These are phyloP conservation scores for Mimumesa dahlbomi DNA, from an alignment of 2,888 invertebrate genomes.

Conservation along the genomic window DNA sequence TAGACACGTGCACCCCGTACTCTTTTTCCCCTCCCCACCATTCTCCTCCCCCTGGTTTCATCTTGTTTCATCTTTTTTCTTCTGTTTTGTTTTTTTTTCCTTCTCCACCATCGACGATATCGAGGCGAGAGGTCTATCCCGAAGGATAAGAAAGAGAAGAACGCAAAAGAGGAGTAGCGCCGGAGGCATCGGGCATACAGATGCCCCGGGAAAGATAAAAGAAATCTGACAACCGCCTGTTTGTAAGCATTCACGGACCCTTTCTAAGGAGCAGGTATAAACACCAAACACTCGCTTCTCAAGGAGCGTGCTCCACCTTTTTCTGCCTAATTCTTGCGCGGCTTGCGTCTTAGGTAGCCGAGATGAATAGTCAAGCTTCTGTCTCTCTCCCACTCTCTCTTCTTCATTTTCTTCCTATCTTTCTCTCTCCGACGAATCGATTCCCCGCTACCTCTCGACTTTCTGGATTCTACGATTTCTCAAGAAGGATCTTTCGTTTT, in stretches of 20 bases:
- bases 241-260: slow-evolving; percentile 74
- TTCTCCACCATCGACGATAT: no score
- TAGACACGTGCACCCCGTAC: slow-evolving; percentile 24
- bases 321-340: slow-evolving; percentile 68
- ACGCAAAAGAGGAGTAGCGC: slow-evolving; percentile 50
- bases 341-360: slow-evolving; percentile 55
- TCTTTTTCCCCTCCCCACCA: no score
- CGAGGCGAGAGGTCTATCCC: slow-evolving; percentile 17
- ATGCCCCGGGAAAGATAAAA: slow-evolving; percentile 77
- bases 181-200: slow-evolving; percentile 64
- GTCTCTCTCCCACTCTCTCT: slow-evolving; percentile 36
- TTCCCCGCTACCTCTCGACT: slow-evolving; percentile 48
- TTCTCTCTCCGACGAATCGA: slow-evolving; percentile 40
- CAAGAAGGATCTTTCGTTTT: neutral
- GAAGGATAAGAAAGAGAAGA: slow-evolving; percentile 33
- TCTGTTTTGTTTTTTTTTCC: no score
- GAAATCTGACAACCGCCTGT: slow-evolving; percentile 79
- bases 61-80: no score
- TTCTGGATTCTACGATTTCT: slow-evolving; percentile 14
- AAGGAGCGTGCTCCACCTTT: slow-evolving; percentile 64
- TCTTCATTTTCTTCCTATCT: slow-evolving; percentile 15
- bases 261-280: slow-evolving; percentile 73
- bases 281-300: slow-evolving; percentile 68
- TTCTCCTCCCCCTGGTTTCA: no score
- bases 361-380: slow-evolving; percentile 19